Evolutionary conservation across 2,113 vertebrate species (phyloP), one percentile per base, ranked within the genome.

Genomic region (Pyxicephalus adspersus): DNA sequence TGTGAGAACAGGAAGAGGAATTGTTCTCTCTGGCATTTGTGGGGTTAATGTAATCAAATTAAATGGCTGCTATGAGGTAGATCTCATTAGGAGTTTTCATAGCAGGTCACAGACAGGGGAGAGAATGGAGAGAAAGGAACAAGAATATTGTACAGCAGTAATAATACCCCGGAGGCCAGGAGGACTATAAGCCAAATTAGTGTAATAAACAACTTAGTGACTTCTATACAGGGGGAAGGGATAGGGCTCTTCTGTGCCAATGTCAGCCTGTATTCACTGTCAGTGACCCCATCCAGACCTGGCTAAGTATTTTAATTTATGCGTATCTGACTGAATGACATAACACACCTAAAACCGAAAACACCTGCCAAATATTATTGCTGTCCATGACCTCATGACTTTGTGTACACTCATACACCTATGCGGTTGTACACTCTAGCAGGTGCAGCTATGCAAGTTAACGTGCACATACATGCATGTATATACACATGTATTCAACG

Each of bases 31-130:
- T 34, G 18, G 75, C 75, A 55, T 4, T 5, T 2, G 25, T 51
- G 55, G 64, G 58, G 67, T 80, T 72, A 80, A 72, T 13, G 23
- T 52, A 64, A 73, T 80, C 23, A 61, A 1, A 68, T 79, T 38
- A 67, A 58, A 20, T 26, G 31, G 77, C 50, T 29, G 66, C 57
- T 71, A 58, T 17, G 57, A 63, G n/a, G 20, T 51, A 80, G 57
- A 61, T 80, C 55, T 72, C 57, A 80, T 80, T 80, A 80, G 67
- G 25, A 31, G 58, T 77, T 72, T 63, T 80, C 6, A 23, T 71
- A 67, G 72, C 20, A 16, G 77, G 77, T 80, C 66, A 80, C 66
- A 70, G 45, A 64, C 25, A 64, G 78, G 22, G 67, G 57, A 28
- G 19, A 54, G 66, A 68, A 70, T 67, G 52, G 58, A n/a, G n/a